Evolutionary conservation across 2,888 invertebrate genomes (phyloP), one percentile per base, ranked within the genome.

Genomic region (Xylophagus ater): DNA sequence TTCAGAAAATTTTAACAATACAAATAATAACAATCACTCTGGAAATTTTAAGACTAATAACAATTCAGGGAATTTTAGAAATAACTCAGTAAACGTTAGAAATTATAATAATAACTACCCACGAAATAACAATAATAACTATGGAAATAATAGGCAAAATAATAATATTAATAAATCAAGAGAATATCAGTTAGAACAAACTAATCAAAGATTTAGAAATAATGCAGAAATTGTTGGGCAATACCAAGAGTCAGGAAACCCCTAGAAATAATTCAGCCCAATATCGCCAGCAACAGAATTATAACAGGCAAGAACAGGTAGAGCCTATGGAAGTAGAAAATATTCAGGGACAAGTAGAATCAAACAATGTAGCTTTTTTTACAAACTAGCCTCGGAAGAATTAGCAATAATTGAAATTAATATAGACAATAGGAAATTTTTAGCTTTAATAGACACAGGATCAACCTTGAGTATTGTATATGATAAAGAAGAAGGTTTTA

Each of bases 361-460:
- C 9, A 7, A n/a, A 38, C 7, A 34, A 37, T 12, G 19, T 19
- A 14, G 35, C 19, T 18, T 37, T 35, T 34, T 42, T 42, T 39
- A 15, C 32, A 15, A 42, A 42, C 10, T 35, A 39, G 38, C 42
- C 31, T 42, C 35, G 38, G 39, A 39, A 14, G 25, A 42, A 10
- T 34, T 42, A 37, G 29, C 42, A 34, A 34, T 29, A 20, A 33
- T 42, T 9, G 30, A 38, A 34, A 30, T 34, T 14, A 42, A 18
- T 9, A 19, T 42, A 28, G 12, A 39, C 9, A 31, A 30, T 30
- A 17, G 24, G 9, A 42, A 31, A 31, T 42, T 28, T 5, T 31
- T 42, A 25, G 34, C 34, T n/a, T 38, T 38, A 38, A 30, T 38
- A 4, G 37, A 38, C 23, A 42, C 42, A 25, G 41, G 40, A 17